Conservation (phyloP, 1,140 invertebrate genomes). For the Drosophila obscura region DNA sequence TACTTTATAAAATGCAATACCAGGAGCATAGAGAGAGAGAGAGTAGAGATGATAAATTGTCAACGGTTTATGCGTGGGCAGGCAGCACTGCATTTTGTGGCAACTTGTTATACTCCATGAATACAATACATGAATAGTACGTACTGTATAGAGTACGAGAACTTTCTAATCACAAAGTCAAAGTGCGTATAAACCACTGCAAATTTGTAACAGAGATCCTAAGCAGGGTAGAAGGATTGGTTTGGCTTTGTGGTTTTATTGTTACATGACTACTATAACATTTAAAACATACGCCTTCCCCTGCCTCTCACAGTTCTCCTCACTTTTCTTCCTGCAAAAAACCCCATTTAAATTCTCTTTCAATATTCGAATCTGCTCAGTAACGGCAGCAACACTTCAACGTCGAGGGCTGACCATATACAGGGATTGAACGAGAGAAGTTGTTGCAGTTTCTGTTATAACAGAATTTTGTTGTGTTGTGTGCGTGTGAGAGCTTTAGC, state of each 20-base stretch:
- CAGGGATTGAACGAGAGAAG: slow-evolving; percentile 18
- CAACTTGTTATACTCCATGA: too few relatives aligned
- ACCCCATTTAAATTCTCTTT: slow-evolving; percentile 38
- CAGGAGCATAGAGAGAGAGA: neutral
- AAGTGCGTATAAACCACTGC: slow-evolving; percentile 33
- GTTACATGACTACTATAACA: slow-evolving; percentile 73
- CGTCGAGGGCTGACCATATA: slow-evolving; percentile 27
- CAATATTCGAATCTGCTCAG: slow-evolving; percentile 33
- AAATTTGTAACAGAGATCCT: slow-evolving; percentile 13
- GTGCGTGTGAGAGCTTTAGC: slow-evolving; percentile 24
- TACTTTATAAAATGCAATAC: slow-evolving; percentile 65
- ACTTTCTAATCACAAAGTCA: slow-evolving; percentile 22
- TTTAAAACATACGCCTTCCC: slow-evolving; percentile 56
- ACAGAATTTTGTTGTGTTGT: slow-evolving; percentile 16
- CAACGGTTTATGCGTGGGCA: too few relatives aligned
- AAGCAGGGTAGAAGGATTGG: slow-evolving; percentile 14
- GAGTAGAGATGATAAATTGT: neutral
- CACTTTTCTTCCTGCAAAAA: neutral
- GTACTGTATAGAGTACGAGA: too few relatives aligned
- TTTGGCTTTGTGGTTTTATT: slow-evolving; percentile 71
- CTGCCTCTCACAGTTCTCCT: neutral
- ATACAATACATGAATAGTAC: too few relatives aligned
- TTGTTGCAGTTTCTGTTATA: slow-evolving; percentile 22
- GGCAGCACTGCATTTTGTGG: too few relatives aligned
- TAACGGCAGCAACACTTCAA: slow-evolving; percentile 12